A percentile compares a stretch with the other conserved stretches of the same genome.
These are phyloP conservation scores for Zophobas morio DNA, from an alignment of 1,140 invertebrate species.

Conservation along the genomic window DNA sequence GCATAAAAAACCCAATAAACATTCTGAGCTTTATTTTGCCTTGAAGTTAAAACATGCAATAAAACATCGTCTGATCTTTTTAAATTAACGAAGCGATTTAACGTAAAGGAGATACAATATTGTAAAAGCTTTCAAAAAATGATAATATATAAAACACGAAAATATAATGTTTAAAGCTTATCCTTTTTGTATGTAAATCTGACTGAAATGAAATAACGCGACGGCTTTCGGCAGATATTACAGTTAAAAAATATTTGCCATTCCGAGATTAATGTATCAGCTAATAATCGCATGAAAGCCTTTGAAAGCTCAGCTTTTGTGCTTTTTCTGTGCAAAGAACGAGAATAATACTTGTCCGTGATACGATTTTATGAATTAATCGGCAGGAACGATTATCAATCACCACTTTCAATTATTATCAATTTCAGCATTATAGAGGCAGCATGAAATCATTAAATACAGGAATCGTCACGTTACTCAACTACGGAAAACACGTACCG, in stretches of 20 bases:
- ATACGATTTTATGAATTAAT: constrained; percentile 1
- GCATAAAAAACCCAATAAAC: no score
- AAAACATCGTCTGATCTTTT: no score
- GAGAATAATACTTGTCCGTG: constrained; percentile 2
- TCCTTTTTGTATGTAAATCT: no score
- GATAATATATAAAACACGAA: no score
- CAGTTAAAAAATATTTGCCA: background rate
- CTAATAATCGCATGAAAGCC: background rate
- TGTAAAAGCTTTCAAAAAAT: no score
- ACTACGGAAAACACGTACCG: constrained; percentile 99
- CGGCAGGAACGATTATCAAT: background rate
- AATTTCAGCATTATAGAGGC: constrained; percentile 90
- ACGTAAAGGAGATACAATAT: no score
- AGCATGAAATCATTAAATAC: constrained; percentile 97
- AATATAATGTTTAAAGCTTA: no score
- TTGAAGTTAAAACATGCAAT: no score
- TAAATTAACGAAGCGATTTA: no score
- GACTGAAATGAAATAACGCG: background rate
- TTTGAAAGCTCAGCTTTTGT: background rate
- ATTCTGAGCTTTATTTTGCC: no score
- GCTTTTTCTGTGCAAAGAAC: background rate
- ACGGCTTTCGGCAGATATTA: background rate
- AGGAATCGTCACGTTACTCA: constrained; percentile 97
- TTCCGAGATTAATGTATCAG: background rate
- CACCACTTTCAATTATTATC: background rate